Base-by-base conservation (phyloP, 2,113 vertebrate species). In the Platycercus adscitus region DNA sequence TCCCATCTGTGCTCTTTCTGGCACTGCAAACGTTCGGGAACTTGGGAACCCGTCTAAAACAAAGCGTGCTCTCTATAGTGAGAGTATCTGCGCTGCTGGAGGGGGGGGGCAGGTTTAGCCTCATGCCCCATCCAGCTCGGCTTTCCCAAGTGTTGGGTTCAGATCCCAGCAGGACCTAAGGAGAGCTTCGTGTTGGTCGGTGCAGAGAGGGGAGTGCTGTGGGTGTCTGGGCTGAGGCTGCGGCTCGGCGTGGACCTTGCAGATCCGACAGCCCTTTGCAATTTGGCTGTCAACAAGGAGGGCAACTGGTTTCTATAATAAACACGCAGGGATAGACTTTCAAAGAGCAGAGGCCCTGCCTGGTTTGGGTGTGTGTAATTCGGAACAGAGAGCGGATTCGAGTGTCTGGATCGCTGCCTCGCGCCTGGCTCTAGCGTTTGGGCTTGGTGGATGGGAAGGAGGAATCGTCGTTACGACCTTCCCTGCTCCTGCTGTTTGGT, bases 281-380 rank as follows among this genome's bases (percentile, higher is more conserved):
- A 85, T 93, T 71, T 76, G 65, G 81, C 96, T 95, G 95, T 88
- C 95, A 92, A 89, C 95, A 94, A 87, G 82, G 77, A 56, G 86
- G 88, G 88, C 89, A 13, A 70, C 90, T 86, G 92, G 82, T 80
- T 93, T 86, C 95, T 64, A 21, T 76, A 91, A 97, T 91, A 77
- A 95, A 94, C 88, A 77, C 92, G 44, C 4, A 1, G 84, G 93
- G 89, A 66, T n/a, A 72, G 80, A 24, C 65, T 97, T 96, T 95
- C 94, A 94, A 86, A 95, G 77, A 24, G 92, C 95, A 41, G 93
- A 93, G 93, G 88, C 85, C 88, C 88, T 73, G 91, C 89, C 81
- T 58, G n/a, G 4, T 16, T 47, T 23, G 90, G 86, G 75, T 24
- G 88, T 52, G 63, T 41, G 82, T 86, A 89, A 95, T 94, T 86